Evolutionary conservation across 2,888 invertebrate species (phyloP).

Genomic region (Tetrapedia diversipes): DNA sequence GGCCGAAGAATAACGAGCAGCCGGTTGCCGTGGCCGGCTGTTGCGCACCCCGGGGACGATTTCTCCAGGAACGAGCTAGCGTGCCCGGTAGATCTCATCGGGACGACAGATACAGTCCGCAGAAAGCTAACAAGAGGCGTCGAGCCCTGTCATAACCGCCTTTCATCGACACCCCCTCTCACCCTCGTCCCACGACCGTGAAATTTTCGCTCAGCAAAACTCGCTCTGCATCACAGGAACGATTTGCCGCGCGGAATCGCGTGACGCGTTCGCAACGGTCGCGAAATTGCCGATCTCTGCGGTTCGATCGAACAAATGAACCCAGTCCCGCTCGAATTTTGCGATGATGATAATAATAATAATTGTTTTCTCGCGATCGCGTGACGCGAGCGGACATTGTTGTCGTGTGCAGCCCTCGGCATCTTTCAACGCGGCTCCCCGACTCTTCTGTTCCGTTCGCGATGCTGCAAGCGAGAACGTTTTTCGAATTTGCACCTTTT

Average conservation of each 20-base stretch:
- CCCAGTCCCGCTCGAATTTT: too few relatives aligned
- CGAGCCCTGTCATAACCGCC: constrained; percentile 46
- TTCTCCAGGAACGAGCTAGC: constrained; percentile 31
- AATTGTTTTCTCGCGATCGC: constrained; percentile 2
- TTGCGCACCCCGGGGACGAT: background rate
- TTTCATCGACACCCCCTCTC: constrained; percentile 55
- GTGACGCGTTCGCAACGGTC: constrained; percentile 39
- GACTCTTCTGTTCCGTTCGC: background rate
- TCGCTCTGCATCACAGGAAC: constrained; percentile 46
- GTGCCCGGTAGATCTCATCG: constrained; percentile 24
- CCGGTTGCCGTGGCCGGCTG: constrained; percentile 7
- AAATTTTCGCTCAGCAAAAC: constrained; percentile 39
- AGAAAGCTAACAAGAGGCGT: constrained; percentile 63
- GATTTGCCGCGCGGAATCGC: constrained; percentile 48
- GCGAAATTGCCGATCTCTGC: constrained; percentile 23
- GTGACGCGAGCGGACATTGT: too few relatives aligned
- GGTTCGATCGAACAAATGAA: too few relatives aligned
- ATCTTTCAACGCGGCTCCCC: background rate
- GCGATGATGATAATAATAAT: too few relatives aligned
- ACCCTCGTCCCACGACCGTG: constrained; percentile 60
- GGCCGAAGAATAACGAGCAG: constrained; percentile 3
- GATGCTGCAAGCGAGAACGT: background rate
- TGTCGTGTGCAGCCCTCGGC: too few relatives aligned
- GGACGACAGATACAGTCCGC: constrained; percentile 46
- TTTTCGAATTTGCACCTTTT: background rate